Base-by-base conservation (phyloP, 2,113 vertebrate species). In the Malurus alboscapulatus region DNA sequence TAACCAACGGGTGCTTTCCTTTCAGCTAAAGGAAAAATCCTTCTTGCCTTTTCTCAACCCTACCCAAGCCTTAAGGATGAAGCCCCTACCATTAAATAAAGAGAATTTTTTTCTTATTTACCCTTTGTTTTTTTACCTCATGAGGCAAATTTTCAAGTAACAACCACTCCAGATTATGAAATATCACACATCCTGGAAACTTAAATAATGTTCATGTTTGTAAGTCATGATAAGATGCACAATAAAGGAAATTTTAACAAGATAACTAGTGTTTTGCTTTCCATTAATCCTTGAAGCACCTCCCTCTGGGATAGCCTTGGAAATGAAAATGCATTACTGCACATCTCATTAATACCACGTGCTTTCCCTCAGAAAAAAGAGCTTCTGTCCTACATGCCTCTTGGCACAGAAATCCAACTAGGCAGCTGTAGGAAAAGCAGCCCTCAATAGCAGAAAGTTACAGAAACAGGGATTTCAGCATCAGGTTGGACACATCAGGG, bases 161-260 rank as follows among this genome's bases (percentile, higher is more conserved):
- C 7, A 32, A 27, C 15, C 27, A n/a, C 44, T 67, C 9, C 16
- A 65, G 17, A 50, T n/a, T 86, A 77, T 59, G 51, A 85, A 93
- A 83, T 61, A 81, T 54, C 57, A 78, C n/a, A 68, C 10, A 45
- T 42, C 16, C 26, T 92, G 51, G 55, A 84, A 88, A 71, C 7
- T 61, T 47, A 88, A 94, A 71, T 79, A 77, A 62, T 17, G 44
- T 81, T 34, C 8, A 8, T 61, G 66, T 92, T 93, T 58, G 1
- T 63, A 68, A 75, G 50, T 26, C 54, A 17, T 54, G 69, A 75
- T 93, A 78, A 84, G 48, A 63, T 1, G 3, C 59, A 78, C 30
- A 45, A 36, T 58, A 95, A 93, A 72, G 81, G 30, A 77, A 92
- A 88, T 63, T 93, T 82, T 91, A 95, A 87, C 42, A 88, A 87